Conservation (phyloP, 2,888 invertebrate species). For the Cordilura impudica region DNA sequence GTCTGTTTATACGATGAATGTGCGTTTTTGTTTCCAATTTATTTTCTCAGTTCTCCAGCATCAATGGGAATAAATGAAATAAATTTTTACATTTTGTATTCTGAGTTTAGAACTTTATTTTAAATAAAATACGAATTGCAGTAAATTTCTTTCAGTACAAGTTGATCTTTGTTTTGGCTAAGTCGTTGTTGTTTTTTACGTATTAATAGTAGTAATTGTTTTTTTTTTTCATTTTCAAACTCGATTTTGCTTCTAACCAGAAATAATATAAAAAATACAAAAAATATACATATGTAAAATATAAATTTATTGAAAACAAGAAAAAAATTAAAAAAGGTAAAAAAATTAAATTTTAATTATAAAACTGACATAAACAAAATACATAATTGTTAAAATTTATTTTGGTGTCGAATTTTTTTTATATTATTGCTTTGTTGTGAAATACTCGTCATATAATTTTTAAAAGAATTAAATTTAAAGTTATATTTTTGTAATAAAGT, state of each 20-base stretch:
- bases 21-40: too few relatives aligned
- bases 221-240: background rate
- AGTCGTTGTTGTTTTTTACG: slow-evolving; percentile 22
- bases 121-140: slow-evolving; percentile 44
- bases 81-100: slow-evolving; percentile 14
- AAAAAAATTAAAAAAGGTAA: background rate
- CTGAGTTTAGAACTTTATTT: slow-evolving; percentile 49
- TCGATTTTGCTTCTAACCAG: background rate
- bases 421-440: too few relatives aligned
- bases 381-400: background rate
- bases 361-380: background rate
- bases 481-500: too few relatives aligned
- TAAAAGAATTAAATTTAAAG: too few relatives aligned
- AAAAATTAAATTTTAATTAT: background rate
- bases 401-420: background rate
- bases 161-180: slow-evolving; percentile 51
- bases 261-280: too few relatives aligned
- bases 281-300: too few relatives aligned
- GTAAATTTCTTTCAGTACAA: slow-evolving; percentile 46
- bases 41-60: slow-evolving; percentile 30
- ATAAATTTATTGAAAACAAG: background rate
- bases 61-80: background rate
- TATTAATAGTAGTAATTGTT: background rate
- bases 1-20: too few relatives aligned
- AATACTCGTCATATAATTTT: too few relatives aligned